These are phyloP conservation scores for Aptenodytes patagonicus DNA, from an alignment of 2,113 vertebrate species.

Conservation along the genomic window DNA sequence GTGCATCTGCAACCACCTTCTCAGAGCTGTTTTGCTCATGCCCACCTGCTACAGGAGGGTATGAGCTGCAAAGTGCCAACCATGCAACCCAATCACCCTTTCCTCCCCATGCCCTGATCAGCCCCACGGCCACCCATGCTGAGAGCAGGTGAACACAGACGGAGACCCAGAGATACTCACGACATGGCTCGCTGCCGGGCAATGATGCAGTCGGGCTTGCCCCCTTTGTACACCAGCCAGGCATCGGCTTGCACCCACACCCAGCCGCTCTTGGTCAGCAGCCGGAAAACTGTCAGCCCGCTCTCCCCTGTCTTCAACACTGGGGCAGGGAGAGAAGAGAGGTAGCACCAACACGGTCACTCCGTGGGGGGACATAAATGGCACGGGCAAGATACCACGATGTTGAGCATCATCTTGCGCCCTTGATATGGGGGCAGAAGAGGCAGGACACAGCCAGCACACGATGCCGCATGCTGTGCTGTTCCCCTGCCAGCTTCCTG, in stretches of 20 bases:
- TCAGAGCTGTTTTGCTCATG: neutral
- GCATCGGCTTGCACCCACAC: constrained; percentile 84
- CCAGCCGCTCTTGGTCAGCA: constrained; percentile 80
- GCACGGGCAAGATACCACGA: fast-evolving
- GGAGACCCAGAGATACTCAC: constrained; percentile 61
- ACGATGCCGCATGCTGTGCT: fast-evolving
- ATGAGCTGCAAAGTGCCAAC: neutral
- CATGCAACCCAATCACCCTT: fast-evolving
- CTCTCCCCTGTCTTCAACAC: constrained; percentile 84
- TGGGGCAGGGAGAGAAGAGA: constrained; percentile 20
- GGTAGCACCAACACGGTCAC: fast-evolving
- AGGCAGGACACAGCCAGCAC: neutral
- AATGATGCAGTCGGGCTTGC: constrained; percentile 80
- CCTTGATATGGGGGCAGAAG: fast-evolving
- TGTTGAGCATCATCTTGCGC: fast-evolving
- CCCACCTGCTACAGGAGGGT: neutral
- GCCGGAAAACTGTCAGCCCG: constrained; percentile 75
- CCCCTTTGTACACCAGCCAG: constrained; percentile 76
- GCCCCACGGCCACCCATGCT: fast-evolving
- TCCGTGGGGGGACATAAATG: fast-evolving
- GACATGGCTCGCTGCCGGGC: constrained; percentile 72
- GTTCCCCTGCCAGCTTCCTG: fast-evolving
- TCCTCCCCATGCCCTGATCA: fast-evolving
- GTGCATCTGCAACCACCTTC: neutral
- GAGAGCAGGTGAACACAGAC: neutral